Base-by-base conservation (phyloP, 92 coral and sea anemone species). In the Scolanthus callimorphus region DNA sequence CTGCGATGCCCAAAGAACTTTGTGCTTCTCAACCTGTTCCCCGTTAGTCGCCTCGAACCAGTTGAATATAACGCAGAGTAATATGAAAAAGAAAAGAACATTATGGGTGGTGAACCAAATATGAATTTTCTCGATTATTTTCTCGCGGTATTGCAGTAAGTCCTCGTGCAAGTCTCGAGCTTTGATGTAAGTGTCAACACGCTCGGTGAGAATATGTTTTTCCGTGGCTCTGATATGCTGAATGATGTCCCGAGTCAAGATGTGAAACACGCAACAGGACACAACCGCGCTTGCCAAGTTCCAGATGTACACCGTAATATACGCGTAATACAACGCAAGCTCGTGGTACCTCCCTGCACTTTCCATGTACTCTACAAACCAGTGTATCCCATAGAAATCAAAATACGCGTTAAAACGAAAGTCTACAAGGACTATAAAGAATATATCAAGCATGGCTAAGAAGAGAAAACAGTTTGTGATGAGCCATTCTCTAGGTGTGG, bases 91-190 rank as follows among this genome's bases (percentile, higher is more conserved):
- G 69, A 70, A 78, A 39, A 78, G 67, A 1, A 78, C 15, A 20
- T 78, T 78, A 49, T 78, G 85, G 11, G 71, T 57, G 10, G 78
- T 78, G 78, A 78, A 78, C 85, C 85, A 78, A 49, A 70, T 55
- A 39, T 70, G 76, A 23, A 78, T 54, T n/a, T 60, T 78, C 50
- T 48, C 44, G 25, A 78, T 70, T 31, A 78, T 29, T 13, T 57
- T 64, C 29, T 65, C 73, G 31, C 85, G 67, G 62, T 78, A 78
- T 25, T 41, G 49, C 17, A 78, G 31, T 3, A 78, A 55, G 29
- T 78, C 55, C 56, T 78, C 85, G 48, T 78, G 85, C 12, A 45
- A 50, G 1, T 50, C 47, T 48, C 67, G 69, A 0, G 85, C 85
- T 19, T 78, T 73, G n/a, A 46, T 11, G 59, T 53, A 78, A 3